Evolutionary conservation across 2,888 invertebrate species (phyloP).

Genomic region (Limenitis camilla): DNA sequence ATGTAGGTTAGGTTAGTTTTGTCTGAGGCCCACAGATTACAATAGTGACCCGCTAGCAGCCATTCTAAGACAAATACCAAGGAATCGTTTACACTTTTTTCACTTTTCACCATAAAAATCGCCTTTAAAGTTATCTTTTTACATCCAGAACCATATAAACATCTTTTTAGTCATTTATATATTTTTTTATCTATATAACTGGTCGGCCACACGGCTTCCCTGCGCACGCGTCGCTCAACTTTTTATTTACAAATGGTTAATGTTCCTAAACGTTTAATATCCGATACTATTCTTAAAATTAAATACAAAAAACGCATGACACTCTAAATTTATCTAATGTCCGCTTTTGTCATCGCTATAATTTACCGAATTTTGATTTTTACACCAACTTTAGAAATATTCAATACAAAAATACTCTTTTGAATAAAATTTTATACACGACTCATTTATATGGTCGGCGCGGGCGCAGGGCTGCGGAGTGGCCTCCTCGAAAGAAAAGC

Average conservation of each 20-base stretch:
- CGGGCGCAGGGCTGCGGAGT: constrained; percentile 51
- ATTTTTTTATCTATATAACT: constrained; percentile 72
- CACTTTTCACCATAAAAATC: constrained; percentile 60
- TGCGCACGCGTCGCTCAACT: constrained; percentile 47
- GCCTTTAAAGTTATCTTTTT: constrained; percentile 69
- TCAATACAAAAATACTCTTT: constrained; percentile 77
- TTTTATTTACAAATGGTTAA: constrained; percentile 81
- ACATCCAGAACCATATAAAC: constrained; percentile 76
- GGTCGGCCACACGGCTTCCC: constrained; percentile 50
- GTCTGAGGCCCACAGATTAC: constrained; percentile 72
- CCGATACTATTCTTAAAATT: constrained; percentile 77
- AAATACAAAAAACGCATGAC: constrained; percentile 76
- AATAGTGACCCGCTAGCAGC: constrained; percentile 67
- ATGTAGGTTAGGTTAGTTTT: constrained; percentile 65
- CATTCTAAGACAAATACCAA: constrained; percentile 71
- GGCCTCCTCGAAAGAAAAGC: constrained; percentile 67
- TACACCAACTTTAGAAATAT: constrained; percentile 77
- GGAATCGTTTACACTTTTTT: constrained; percentile 54
- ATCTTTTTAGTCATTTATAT: constrained; percentile 74
- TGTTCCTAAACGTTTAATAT: constrained; percentile 80
- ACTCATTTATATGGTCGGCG: constrained; percentile 59
- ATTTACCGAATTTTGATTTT: constrained; percentile 76
- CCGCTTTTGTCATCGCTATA: constrained; percentile 69
- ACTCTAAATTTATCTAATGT: constrained; percentile 72
- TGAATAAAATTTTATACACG: constrained; percentile 75